phyloP scores from a whole-genome alignment of 2,113 vertebrate species.

The Sphaerodactylus townsendi region DNA sequence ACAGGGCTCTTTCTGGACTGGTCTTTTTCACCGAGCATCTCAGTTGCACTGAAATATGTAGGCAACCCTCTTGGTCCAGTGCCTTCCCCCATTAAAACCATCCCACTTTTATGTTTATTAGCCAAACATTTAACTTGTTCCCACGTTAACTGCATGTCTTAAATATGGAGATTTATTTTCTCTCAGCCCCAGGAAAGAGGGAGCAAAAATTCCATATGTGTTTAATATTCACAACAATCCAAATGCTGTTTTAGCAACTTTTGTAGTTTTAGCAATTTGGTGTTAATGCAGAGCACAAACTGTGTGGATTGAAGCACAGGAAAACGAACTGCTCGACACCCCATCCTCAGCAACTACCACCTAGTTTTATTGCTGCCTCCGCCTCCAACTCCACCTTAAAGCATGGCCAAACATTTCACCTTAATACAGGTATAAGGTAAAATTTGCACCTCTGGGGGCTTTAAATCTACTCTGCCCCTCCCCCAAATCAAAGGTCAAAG shows the following conservation, averaged over 20 bases:
- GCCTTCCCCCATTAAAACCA: background rate
- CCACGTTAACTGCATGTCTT: background rate
- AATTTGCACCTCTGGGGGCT: background rate
- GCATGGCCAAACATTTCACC: background rate
- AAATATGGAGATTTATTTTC: background rate
- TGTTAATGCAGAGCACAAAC: background rate
- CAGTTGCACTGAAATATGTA: background rate
- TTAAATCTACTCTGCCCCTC: background rate
- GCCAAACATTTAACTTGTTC: background rate
- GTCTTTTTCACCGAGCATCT: background rate
- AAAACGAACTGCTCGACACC: background rate
- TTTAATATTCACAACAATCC: background rate
- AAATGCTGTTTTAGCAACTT: background rate
- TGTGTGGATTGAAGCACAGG: background rate
- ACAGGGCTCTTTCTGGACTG: background rate
- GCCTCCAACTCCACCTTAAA: background rate
- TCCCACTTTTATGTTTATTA: rapidly evolving
- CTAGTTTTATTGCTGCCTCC: background rate
- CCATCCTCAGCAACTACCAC: background rate
- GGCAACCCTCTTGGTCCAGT: rapidly evolving
- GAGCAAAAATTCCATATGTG: background rate
- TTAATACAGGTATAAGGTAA: background rate
- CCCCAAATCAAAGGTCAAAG: too few species aligned
- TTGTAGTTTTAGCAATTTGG: background rate
- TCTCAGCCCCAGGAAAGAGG: background rate